Evolutionary conservation across 2,888 invertebrate species (phyloP), one percentile per base, ranked within the genome.

Genomic region (Hirtodrosophila cameraria): DNA sequence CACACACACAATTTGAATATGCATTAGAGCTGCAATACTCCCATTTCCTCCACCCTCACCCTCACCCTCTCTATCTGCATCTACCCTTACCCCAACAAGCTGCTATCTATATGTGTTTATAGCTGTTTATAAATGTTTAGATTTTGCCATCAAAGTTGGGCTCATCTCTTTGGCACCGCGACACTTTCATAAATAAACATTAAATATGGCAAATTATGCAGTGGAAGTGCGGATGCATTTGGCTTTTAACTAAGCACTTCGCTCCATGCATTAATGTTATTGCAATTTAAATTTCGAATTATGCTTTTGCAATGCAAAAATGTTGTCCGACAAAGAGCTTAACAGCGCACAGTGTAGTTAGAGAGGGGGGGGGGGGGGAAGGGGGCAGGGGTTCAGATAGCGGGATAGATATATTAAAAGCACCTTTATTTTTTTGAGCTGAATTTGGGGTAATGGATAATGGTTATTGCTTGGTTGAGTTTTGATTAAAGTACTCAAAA

Each of bases 101-200:
- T n/a, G n/a, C 18, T 4, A 18, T 5, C 18, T 18, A 18, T 1
- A 31, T 0, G 42, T 41, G 50, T 43, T 63, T 75, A 73, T 73
- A 52, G 75, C 54, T 42, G 59, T n/a, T n/a, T n/a, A n/a, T n/a
- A 71, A 67, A 61, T 60, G 48, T 52, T 33, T 25, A 38, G 52
- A 36, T 46, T 52, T 20, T 46, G 18, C 12, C 18, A 69, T 77
- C 77, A 61, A 39, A 62, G 67, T 60, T 52, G 35, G 52, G 33
- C 53, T 60, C 55, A 65, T 54, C 55, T 64, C 57, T 27, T 27
- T 30, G 33, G 63, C 33, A 50, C 15, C 41, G 82, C 69, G 83
- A 69, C 80, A 69, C 76, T 83, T 82, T 83, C 80, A 80, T 81
- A 81, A 86, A 80, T 85, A 86, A 79, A 83, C 83, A 80, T 80